phyloP scores from a whole-genome alignment of 2,888 invertebrate genomes.

The Taphrorychus bicolor region DNA sequence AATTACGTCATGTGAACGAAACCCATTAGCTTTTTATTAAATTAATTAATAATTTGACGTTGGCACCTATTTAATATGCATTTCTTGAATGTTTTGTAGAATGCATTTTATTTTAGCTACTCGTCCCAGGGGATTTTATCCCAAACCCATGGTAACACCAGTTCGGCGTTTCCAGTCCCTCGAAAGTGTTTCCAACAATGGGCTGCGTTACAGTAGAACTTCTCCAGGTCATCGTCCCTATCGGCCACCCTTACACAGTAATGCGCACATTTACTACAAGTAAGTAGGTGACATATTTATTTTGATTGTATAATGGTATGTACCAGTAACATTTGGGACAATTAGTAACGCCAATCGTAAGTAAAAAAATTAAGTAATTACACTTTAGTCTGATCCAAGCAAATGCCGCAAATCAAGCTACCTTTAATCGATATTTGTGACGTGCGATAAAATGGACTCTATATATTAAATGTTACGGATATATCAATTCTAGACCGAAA shows the following conservation, averaged over 20 bases:
- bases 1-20: too few species aligned
- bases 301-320: background rate
- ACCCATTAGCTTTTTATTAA: too few species aligned
- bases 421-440: too few species aligned
- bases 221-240: conserved; percentile 43
- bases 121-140: conserved; percentile 48
- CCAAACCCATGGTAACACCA: conserved; percentile 70
- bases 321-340: background rate
- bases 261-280: conserved; percentile 23
- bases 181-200: conserved; percentile 64
- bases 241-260: conserved; percentile 12
- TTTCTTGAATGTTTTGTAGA: too few species aligned
- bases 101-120: conserved; percentile 16
- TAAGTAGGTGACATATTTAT: conserved; percentile 17
- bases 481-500: too few species aligned
- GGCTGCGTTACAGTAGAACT: conserved; percentile 58
- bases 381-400: too few species aligned
- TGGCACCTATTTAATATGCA: too few species aligned
- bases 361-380: too few species aligned
- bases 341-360: background rate
- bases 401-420: too few species aligned
- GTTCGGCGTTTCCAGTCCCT: conserved; percentile 73
- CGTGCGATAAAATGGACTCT: too few species aligned
- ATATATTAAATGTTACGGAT: too few species aligned
- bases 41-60: too few species aligned